Evolutionary conservation across 1,140 invertebrate species (phyloP).

Genomic region (Aphaenogaster ashmeadi): DNA sequence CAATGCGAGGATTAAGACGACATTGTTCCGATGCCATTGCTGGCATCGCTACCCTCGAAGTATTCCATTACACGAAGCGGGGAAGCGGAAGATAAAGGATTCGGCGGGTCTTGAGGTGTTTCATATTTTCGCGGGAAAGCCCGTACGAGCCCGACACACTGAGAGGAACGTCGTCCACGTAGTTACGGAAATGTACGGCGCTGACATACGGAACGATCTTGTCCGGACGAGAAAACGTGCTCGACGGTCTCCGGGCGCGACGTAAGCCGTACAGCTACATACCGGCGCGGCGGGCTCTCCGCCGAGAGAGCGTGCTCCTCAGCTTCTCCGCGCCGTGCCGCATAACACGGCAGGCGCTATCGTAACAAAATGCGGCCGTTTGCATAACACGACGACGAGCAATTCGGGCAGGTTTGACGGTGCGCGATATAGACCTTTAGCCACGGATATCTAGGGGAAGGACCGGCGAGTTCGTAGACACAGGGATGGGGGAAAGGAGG

Average conservation of each 20-base stretch:
- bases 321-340: slow-evolving; percentile 43
- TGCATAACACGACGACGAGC: slow-evolving; percentile 87
- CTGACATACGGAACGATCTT: slow-evolving; percentile 71
- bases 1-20: not conserved
- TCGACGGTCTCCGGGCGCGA: slow-evolving; percentile 35
- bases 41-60: not conserved
- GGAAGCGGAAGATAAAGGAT: slow-evolving; percentile 38
- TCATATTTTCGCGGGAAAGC: slow-evolving; percentile 23
- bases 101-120: not conserved
- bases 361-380: slow-evolving; percentile 87
- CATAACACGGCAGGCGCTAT: slow-evolving; percentile 83
- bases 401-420: slow-evolving; percentile 87
- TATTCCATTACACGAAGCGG: not conserved
- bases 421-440: slow-evolving; percentile 87
- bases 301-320: slow-evolving; percentile 70
- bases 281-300: slow-evolving; percentile 48
- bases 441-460: slow-evolving; percentile 51
- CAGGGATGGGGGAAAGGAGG: slow-evolving; percentile 5
- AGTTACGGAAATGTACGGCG: slow-evolving; percentile 56
- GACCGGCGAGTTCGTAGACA: not conserved
- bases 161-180: not conserved
- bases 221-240: slow-evolving; percentile 67
- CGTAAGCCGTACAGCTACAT: slow-evolving; percentile 28
- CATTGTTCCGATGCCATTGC: not conserved
- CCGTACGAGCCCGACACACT: not conserved